Conservation (phyloP, 53 echinoderm and acorn worm species). For the Holothuria leucospilota region DNA sequence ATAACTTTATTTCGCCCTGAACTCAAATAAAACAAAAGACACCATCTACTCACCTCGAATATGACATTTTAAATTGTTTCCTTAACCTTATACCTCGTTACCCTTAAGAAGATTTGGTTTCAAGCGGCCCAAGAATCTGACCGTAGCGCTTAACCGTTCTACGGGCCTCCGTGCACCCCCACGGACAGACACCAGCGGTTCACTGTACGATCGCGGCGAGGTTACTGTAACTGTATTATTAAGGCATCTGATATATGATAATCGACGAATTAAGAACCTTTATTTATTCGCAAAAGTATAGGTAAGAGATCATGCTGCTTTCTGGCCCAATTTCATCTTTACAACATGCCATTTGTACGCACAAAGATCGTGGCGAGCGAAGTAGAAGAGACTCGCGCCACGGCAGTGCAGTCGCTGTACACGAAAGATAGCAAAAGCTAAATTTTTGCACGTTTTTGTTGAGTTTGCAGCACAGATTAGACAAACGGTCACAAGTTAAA, state of each 20-base stretch:
- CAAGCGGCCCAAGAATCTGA: not conserved
- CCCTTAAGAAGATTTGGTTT: slow-evolving; percentile 4
- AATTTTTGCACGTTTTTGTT: slow-evolving; percentile 2
- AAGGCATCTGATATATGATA: slow-evolving; percentile 29
- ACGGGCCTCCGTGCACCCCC: slow-evolving; percentile 18
- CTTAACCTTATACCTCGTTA: slow-evolving; percentile 8
- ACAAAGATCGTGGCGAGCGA: slow-evolving; percentile 4
- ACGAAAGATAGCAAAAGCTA: not conserved
- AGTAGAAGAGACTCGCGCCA: slow-evolving; percentile 10
- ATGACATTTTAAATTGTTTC: slow-evolving; percentile 30
- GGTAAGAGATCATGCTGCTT: slow-evolving; percentile 26
- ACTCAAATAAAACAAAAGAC: too few relatives aligned
- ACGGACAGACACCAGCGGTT: not conserved
- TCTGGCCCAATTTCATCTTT: slow-evolving; percentile 32
- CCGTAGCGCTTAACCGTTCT: not conserved
- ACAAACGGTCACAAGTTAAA: too few relatives aligned
- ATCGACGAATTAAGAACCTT: slow-evolving; percentile 11
- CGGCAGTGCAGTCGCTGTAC: not conserved
- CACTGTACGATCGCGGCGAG: not conserved
- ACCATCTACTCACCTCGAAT: not conserved
- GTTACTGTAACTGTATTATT: slow-evolving; percentile 25
- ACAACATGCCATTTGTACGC: slow-evolving; percentile 13
- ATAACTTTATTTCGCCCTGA: too few relatives aligned
- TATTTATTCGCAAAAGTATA: slow-evolving; percentile 20
- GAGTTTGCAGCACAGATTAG: too few relatives aligned